Conservation (phyloP, 2,113 vertebrate species). For the Opisthocomus hoazin region DNA sequence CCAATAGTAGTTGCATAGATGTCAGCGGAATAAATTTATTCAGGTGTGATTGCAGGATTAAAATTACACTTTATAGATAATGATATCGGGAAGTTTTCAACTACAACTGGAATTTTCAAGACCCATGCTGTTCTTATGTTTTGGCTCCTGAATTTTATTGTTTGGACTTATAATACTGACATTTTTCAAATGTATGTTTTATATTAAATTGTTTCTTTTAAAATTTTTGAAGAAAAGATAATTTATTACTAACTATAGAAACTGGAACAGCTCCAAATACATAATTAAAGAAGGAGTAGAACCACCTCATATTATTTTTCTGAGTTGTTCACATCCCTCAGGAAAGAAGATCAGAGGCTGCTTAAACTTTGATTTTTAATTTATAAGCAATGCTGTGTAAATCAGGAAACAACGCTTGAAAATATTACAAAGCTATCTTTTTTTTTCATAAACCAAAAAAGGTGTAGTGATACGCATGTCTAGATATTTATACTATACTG, state of each 20-base stretch:
- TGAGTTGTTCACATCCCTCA: conserved; percentile 16
- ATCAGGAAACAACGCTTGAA: conserved; percentile 29
- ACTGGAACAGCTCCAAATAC: conserved; percentile 27
- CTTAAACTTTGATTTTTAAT: conserved; percentile 60
- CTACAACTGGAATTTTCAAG: background rate
- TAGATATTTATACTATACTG: background rate
- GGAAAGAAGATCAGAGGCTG: conserved; percentile 45
- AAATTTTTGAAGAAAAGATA: background rate
- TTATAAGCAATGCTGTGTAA: conserved; percentile 21
- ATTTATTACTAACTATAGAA: conserved; percentile 14
- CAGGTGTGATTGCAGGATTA: background rate
- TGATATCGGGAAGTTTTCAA: background rate
- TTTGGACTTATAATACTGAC: background rate
- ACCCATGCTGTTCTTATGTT: background rate
- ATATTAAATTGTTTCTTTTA: background rate
- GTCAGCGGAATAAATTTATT: background rate
- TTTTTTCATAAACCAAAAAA: background rate
- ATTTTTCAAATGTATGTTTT: background rate
- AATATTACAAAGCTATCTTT: background rate
- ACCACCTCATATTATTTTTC: conserved; percentile 21
- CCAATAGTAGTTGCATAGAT: background rate
- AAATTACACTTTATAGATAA: background rate
- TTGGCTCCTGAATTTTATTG: background rate
- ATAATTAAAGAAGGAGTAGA: conserved; percentile 45
- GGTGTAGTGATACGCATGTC: background rate